Evolutionary conservation across 2,888 invertebrate species (phyloP).

Genomic region (Pardosa pseudoannulata): DNA sequence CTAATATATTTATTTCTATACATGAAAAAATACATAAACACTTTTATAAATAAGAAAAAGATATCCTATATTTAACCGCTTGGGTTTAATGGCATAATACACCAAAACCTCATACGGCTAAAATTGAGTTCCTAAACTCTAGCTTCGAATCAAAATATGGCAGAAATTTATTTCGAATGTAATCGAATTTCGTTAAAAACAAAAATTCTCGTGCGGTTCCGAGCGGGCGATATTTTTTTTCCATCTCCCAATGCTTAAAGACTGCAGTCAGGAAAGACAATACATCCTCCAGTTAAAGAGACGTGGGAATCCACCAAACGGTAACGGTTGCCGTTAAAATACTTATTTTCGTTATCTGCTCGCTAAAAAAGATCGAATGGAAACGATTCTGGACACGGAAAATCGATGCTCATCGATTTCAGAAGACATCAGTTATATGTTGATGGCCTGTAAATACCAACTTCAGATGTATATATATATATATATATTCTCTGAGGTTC

Average conservation of each 20-base stretch:
- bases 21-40: too few relatives aligned
- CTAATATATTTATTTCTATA: too few relatives aligned
- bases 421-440: constrained; percentile 14
- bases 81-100: too few relatives aligned
- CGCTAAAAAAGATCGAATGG: constrained; percentile 40
- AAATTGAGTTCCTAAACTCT: too few relatives aligned
- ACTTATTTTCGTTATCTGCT: constrained; percentile 42
- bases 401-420: constrained; percentile 47
- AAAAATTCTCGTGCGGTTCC: constrained; percentile 28
- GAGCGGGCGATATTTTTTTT: constrained; percentile 5
- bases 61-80: too few relatives aligned
- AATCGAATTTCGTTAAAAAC: constrained; percentile 59
- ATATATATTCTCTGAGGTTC: background rate
- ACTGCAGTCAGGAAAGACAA: constrained; percentile 25
- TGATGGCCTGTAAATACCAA: background rate
- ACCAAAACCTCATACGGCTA: too few relatives aligned
- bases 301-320: constrained; percentile 56
- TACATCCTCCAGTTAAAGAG: background rate
- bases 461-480: too few relatives aligned
- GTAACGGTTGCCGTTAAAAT: constrained; percentile 44
- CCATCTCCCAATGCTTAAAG: constrained; percentile 6
- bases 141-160: background rate
- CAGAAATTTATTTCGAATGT: constrained; percentile 11
- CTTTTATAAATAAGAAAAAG: too few relatives aligned
- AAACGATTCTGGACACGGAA: constrained; percentile 53